Evolutionary conservation across 2,113 vertebrate species (phyloP), one percentile per base, ranked within the genome.

Genomic region (Cervus canadensis): DNA sequence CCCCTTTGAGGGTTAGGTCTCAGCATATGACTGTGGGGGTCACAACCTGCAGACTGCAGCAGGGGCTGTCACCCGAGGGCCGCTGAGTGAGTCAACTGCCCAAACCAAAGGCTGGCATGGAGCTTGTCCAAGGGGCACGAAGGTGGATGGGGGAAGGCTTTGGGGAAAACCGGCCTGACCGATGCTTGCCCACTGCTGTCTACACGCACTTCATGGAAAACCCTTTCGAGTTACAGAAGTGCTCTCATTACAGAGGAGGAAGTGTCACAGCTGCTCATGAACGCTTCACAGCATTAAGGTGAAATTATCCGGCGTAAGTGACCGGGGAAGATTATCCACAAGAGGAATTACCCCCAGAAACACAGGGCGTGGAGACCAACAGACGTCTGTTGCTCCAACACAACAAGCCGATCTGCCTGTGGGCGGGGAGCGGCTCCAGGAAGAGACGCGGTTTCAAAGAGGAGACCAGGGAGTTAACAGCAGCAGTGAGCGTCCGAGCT

Each of bases 51-150:
- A 48, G 57, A 14, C 57, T 3, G 1, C 3, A 3, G 28, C 43
- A 50, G 30, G 84, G 43, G 12, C 40, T 8, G 14, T 23, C 25
- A 10, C 25, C 26, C 26, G 50, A 36, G 76, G 43, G 33, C 9
- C 1, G 12, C 87, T 8, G n/a, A 15, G 14, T 12, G 84, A 83
- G 36, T 16, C 89, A 48, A 2, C 36, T 3, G 28, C 45, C 36
- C 19, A 7, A 19, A 28, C 21, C 6, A 23, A 50, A 50, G 43
- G 54, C 82, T n/a, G 13, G 19, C 36, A 25, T 26, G 56, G 67
- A 71, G 43, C 4, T 1, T 33, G 21, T 13, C 45, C 10, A 0
- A 2, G 1, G 4, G 57, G 54, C 25, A 19, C 1, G n/a, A 45
- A 83, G 9, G 19, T 7, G 7, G 48, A 8, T 21, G 5, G 4